Evolutionary conservation across 2,888 invertebrate species (phyloP).

Genomic region (Tribolium freemani): DNA sequence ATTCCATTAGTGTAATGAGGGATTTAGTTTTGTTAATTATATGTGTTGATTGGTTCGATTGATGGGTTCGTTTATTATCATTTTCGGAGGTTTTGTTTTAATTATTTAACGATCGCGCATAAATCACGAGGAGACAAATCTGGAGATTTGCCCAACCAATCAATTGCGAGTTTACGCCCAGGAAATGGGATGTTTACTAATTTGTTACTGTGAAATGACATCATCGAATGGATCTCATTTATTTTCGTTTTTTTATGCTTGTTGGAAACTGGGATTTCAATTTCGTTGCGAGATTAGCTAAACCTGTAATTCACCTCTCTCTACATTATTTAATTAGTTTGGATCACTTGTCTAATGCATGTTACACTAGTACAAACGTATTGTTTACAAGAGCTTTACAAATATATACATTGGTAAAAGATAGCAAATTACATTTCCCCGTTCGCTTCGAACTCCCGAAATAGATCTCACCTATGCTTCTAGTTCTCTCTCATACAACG

Average conservation of each 20-base stretch:
- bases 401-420: background rate
- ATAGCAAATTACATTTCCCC: background rate
- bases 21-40: background rate
- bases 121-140: conserved; percentile 4
- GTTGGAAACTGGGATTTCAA: background rate
- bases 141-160: conserved; percentile 18
- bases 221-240: background rate
- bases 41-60: background rate
- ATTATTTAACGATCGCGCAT: background rate
- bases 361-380: background rate
- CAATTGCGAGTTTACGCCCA: conserved; percentile 13
- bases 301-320: background rate
- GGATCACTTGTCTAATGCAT: background rate
- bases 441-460: background rate
- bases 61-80: background rate
- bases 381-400: background rate
- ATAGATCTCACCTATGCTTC: background rate
- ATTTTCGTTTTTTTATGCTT: background rate
- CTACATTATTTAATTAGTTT: background rate
- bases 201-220: background rate
- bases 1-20: background rate
- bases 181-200: conserved; percentile 21
- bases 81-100: background rate
- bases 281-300: background rate
- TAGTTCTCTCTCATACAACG: background rate